Conservation (phyloP, 2,888 invertebrate species). For the Caenorhabditis afra region DNA sequence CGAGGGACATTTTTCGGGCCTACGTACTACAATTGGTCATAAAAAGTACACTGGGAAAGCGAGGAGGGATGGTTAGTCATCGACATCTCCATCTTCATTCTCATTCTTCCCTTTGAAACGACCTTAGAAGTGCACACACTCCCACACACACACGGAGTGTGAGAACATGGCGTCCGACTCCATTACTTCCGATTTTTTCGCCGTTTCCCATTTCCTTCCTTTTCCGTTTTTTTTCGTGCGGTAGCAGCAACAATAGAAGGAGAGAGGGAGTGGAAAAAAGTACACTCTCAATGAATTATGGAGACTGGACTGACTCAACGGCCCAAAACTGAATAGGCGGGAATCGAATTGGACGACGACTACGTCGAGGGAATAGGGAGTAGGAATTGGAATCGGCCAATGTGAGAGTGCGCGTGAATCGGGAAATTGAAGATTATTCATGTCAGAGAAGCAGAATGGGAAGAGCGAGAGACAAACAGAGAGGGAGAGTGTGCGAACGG, state of each 20-base stretch:
- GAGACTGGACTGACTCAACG: not conserved
- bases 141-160: too few species aligned
- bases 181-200: too few species aligned
- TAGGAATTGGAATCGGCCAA: not conserved
- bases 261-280: conserved; percentile 13
- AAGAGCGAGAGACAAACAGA: too few species aligned
- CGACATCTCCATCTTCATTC: too few species aligned
- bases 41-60: too few species aligned
- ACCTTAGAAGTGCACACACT: too few species aligned
- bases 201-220: too few species aligned
- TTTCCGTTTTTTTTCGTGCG: not conserved
- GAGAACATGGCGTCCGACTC: too few species aligned
- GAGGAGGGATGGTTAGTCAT: too few species aligned
- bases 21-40: too few species aligned
- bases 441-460: conserved; percentile 21
- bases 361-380: conserved; percentile 10
- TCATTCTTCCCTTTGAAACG: too few species aligned
- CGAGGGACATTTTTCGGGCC: too few species aligned
- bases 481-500: conserved; percentile 19
- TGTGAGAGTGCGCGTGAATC: conserved; percentile 15
- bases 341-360: conserved; percentile 35
- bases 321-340: conserved; percentile 12
- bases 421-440: conserved; percentile 55
- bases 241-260: conserved; percentile 29
- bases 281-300: conserved; percentile 55